These are phyloP conservation scores for Clarias magur DNA, from an alignment of 2,113 vertebrate genomes.

Conservation along the genomic window DNA sequence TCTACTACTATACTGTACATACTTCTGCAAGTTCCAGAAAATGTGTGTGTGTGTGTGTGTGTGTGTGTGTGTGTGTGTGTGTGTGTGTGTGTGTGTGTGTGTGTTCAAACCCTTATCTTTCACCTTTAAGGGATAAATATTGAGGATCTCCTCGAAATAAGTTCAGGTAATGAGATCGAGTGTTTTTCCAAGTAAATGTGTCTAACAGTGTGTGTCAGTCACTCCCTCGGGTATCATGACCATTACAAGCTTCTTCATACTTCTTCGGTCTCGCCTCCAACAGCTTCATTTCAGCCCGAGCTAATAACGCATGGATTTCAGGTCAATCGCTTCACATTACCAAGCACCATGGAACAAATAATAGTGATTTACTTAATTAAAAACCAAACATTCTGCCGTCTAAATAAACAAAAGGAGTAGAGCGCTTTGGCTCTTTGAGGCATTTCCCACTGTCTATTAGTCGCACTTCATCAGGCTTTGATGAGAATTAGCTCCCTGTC, in stretches of 20 bases:
- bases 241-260: constrained; percentile 41
- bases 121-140: constrained; percentile 26
- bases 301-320: constrained; percentile 59
- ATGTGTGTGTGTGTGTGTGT: not conserved
- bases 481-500: constrained; percentile 75
- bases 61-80: too few species aligned
- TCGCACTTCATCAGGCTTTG: constrained; percentile 75
- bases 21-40: not conserved
- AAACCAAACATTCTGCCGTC: constrained; percentile 75
- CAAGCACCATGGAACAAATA: constrained; percentile 71
- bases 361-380: constrained; percentile 76
- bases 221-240: constrained; percentile 23
- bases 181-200: constrained; percentile 4
- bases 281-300: constrained; percentile 32
- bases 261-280: not conserved
- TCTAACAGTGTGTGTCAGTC: constrained; percentile 14
- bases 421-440: constrained; percentile 67
- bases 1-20: not conserved
- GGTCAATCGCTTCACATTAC: constrained; percentile 69
- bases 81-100: not conserved
- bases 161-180: constrained; percentile 30
- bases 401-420: constrained; percentile 72
- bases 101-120: not conserved
- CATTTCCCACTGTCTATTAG: constrained; percentile 73
- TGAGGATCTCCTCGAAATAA: constrained; percentile 22